Evolutionary conservation across 2,797 vertebrate species (phyloP).

Genomic region (Micromesistius poutassou): DNA sequence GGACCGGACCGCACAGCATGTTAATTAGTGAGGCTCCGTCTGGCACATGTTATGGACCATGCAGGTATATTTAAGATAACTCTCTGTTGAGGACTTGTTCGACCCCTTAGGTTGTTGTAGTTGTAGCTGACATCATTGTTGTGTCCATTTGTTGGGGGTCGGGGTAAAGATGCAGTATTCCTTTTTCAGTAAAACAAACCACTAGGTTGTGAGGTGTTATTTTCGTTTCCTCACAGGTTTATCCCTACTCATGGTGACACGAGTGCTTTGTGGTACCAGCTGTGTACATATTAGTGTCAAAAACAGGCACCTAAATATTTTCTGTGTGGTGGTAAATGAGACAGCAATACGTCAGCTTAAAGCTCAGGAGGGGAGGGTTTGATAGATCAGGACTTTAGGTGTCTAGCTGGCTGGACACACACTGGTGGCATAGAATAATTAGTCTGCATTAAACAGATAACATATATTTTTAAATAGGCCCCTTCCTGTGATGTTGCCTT

Average conservation of each 20-base stretch:
- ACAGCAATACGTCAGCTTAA: slow-evolving; percentile 66
- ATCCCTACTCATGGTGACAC: slow-evolving; percentile 22
- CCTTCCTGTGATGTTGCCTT: slow-evolving; percentile 44
- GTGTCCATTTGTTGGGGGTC: slow-evolving; percentile 36
- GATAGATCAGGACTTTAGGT: slow-evolving; percentile 55
- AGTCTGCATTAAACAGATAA: slow-evolving; percentile 32
- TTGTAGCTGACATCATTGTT: slow-evolving; percentile 41
- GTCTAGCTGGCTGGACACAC: slow-evolving; percentile 76
- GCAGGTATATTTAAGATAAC: slow-evolving; percentile 42
- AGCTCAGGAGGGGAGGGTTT: slow-evolving; percentile 50
- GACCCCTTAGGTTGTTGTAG: slow-evolving; percentile 47
- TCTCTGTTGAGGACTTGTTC: slow-evolving; percentile 51
- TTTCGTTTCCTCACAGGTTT: slow-evolving; percentile 50
- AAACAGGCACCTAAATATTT: slow-evolving; percentile 20
- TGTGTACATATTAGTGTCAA: slow-evolving; percentile 21
- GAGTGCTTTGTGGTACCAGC: slow-evolving; percentile 12
- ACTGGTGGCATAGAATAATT: slow-evolving; percentile 36
- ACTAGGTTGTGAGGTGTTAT: slow-evolving; percentile 20
- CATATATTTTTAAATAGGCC: slow-evolving; percentile 48
- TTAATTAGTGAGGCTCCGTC: slow-evolving; percentile 45
- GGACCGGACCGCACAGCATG: slow-evolving; percentile 58
- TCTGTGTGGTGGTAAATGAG: slow-evolving; percentile 46
- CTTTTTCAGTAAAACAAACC: slow-evolving; percentile 33
- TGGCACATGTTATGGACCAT: slow-evolving; percentile 52
- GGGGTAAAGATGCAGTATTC: slow-evolving; percentile 70